Percentiles rank a stretch among this genome's conserved stretches.
Conservation (phyloP, 1,140 invertebrate genomes). For the Telenomus remus region DNA sequence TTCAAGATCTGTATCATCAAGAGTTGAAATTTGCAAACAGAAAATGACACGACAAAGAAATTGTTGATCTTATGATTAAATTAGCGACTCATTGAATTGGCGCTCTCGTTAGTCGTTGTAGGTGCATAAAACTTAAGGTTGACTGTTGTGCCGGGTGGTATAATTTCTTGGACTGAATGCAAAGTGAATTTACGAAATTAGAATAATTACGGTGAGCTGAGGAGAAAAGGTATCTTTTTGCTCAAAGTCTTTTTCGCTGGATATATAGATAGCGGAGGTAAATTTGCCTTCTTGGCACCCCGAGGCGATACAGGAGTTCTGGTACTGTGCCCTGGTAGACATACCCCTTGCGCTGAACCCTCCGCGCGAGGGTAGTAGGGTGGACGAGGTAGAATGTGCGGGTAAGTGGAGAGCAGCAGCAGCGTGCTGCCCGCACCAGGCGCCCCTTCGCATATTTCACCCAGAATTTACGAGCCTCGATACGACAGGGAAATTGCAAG, state of each 20-base stretch:
- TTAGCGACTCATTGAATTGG: conserved; percentile 1
- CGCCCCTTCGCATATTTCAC: conserved; percentile 84
- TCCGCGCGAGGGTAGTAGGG: conserved; percentile 64
- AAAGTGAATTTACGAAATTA: conserved; percentile 24
- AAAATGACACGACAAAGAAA: no score
- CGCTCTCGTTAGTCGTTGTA: neutral
- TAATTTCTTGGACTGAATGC: neutral
- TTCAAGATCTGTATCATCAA: no score
- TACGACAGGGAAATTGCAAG: conserved; percentile 87
- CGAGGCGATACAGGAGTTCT: conserved; percentile 56
- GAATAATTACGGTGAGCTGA: conserved; percentile 32
- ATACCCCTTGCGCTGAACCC: conserved; percentile 68
- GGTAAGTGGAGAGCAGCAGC: conserved; percentile 67
- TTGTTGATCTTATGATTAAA: conserved; percentile 6
- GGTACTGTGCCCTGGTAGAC: conserved; percentile 57
- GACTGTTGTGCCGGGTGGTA: neutral
- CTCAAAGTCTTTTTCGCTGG: conserved; percentile 24
- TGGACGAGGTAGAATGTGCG: conserved; percentile 60
- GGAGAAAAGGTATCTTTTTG: conserved; percentile 21
- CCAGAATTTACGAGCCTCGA: conserved; percentile 84
- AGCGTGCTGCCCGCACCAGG: conserved; percentile 79
- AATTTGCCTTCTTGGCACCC: conserved; percentile 52
- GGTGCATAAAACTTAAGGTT: neutral
- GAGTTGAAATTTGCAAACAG: no score
- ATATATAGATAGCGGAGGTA: conserved; percentile 48